Base-by-base conservation (phyloP, 2,888 invertebrate species). In the Leptothorax acervorum region DNA sequence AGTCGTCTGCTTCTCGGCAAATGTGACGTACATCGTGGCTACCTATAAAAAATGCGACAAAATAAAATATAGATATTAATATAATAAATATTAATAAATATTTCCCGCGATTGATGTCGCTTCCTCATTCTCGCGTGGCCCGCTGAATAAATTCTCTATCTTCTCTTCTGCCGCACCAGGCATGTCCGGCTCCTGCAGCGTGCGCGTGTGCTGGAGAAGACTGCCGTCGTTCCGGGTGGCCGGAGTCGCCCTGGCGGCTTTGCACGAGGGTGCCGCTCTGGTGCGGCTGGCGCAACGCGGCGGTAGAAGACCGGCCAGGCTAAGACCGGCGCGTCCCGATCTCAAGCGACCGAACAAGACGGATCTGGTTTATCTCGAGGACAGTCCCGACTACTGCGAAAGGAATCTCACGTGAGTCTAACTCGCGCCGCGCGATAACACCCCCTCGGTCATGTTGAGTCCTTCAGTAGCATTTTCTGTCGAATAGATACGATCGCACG, bases 361-460 rank as follows among this genome's bases (percentile, higher is more conserved):
- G n/a, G 99, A 99, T 95, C 95, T 99, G 90, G 98, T 99, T 23
- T 99, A 97, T 94, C 95, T 99, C 91, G 98, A 98, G 92, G 98
- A 98, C 92, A 98, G 98, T 28, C 98, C 98, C 0, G 98, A 98
- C 95, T 99, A 98, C 94, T 99, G 99, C 94, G 98, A 98, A 95
- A 96, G 96, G 83, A 98, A 98, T 95, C 96, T 97, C 86, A 97
- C 97, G 97, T 98, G 95, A 96, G 97, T 81, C 18, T n/a, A 62
- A 55, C 3, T 68, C 28, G 39, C 12, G 23, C n/a, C 15, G 62
- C 28, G 23, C 12, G 9, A 28, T 23, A 53, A 53, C 12, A 51
- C 5, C n/a, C 8, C 11, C 12, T 2, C 28, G 15, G 4, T 18
- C 28, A 45, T 45, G 28, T 68, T 68, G 68, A 68, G 48, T 48